These are phyloP conservation scores for Ceyx margarethae DNA, from an alignment of 2,113 vertebrate species.

Conservation along the genomic window DNA sequence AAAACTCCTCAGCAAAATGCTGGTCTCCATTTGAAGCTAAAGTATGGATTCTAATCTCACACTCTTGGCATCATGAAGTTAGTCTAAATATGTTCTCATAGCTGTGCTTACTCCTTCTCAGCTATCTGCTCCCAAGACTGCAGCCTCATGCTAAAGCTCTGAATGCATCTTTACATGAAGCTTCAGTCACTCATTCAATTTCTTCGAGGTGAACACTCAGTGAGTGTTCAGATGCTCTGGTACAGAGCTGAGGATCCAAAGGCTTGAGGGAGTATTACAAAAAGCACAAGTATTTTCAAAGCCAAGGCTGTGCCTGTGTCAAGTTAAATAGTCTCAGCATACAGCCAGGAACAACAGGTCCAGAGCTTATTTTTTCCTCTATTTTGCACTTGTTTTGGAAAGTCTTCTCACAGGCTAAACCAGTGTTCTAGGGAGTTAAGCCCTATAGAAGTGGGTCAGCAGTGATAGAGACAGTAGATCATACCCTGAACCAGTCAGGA, in stretches of 20 bases:
- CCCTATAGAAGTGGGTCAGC: neutral
- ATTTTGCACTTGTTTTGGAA: neutral
- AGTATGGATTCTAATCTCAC: neutral
- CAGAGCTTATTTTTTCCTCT: neutral
- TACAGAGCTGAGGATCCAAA: neutral
- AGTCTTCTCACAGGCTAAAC: neutral
- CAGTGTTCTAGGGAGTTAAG: neutral
- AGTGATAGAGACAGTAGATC: neutral
- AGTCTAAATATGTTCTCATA: neutral
- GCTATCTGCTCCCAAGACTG: neutral
- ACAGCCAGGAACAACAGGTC: neutral
- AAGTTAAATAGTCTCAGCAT: neutral
- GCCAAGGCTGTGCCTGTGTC: accelerated
- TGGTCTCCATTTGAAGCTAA: neutral
- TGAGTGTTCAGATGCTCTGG: neutral
- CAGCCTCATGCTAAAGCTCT: neutral
- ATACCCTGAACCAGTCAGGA: neutral
- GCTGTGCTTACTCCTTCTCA: neutral
- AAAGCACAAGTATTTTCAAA: neutral
- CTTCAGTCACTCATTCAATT: neutral
- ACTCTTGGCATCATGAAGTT: neutral
- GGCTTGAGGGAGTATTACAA: neutral
- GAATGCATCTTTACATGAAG: neutral
- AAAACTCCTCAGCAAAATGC: neutral
- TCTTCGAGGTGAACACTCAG: neutral